These are phyloP conservation scores for Cecidostiba fungosa DNA, from an alignment of 2,888 invertebrate genomes.

Conservation along the genomic window DNA sequence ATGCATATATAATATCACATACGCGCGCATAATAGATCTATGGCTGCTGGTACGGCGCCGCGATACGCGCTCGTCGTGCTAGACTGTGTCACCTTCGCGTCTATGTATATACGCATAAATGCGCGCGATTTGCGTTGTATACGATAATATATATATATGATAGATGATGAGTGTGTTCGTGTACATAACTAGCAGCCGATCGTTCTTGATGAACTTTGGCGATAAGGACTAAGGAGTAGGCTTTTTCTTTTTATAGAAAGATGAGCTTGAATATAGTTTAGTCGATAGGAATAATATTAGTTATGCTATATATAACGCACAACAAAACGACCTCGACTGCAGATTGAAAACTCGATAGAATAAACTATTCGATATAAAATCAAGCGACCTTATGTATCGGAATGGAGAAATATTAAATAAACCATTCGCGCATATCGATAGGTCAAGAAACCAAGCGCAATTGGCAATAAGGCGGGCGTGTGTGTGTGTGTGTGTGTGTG, in stretches of 20 bases:
- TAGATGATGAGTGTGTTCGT: background rate
- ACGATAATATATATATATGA: background rate
- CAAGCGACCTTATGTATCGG: too few species aligned
- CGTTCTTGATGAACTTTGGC: too few species aligned
- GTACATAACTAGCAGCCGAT: background rate
- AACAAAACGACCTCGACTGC: too few species aligned
- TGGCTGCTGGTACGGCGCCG: background rate
- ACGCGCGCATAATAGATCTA: background rate
- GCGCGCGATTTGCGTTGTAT: background rate
- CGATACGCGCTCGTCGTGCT: background rate
- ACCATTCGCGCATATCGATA: background rate
- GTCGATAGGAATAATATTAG: too few species aligned
- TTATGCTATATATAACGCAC: too few species aligned
- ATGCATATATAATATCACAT: background rate
- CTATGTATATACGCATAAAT: background rate
- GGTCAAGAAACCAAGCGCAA: background rate
- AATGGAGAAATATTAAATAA: too few species aligned
- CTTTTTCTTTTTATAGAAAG: too few species aligned
- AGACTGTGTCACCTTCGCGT: background rate
- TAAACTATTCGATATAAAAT: too few species aligned
- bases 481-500: background rate
- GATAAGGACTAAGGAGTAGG: too few species aligned
- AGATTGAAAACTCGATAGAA: too few species aligned
- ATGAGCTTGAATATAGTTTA: too few species aligned
- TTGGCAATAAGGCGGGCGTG: background rate